Evolutionary conservation across 2,113 vertebrate species (phyloP).

Genomic region (Hemiprocne comata): DNA sequence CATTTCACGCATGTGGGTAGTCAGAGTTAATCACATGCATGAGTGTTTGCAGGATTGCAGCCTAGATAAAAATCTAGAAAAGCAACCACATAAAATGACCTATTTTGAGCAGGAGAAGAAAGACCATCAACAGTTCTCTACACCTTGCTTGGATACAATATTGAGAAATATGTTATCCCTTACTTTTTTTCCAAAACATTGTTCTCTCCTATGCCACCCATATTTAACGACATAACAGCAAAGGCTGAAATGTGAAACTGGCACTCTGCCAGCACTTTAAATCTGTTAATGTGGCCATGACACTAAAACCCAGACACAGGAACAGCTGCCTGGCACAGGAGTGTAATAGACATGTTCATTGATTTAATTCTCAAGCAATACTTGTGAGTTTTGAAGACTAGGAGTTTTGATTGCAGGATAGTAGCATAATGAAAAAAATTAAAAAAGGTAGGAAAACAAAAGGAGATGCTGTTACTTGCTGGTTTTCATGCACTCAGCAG

Average conservation of each 20-base stretch:
- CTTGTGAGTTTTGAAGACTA: neutral
- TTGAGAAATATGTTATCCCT: neutral
- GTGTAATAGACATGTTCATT: neutral
- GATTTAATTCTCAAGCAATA: neutral
- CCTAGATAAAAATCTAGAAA: slow-evolving; percentile 17
- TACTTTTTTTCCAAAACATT: neutral
- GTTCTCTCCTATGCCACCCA: neutral
- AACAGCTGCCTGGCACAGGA: neutral
- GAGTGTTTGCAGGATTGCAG: slow-evolving; percentile 21
- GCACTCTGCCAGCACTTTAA: neutral
- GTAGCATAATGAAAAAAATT: neutral
- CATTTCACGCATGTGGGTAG: slow-evolving; percentile 5
- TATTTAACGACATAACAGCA: neutral
- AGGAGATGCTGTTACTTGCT: neutral
- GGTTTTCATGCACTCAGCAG: neutral
- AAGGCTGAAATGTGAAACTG: neutral
- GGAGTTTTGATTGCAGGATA: neutral
- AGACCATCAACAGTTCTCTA: neutral
- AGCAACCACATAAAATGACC: neutral
- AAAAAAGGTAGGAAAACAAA: neutral
- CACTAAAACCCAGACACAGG: neutral
- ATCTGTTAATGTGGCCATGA: neutral
- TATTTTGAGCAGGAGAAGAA: neutral
- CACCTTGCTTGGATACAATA: neutral
- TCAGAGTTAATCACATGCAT: slow-evolving; percentile 61